These are phyloP conservation scores for Solen grandis DNA, from an alignment of 1,140 invertebrate genomes.

Conservation along the genomic window DNA sequence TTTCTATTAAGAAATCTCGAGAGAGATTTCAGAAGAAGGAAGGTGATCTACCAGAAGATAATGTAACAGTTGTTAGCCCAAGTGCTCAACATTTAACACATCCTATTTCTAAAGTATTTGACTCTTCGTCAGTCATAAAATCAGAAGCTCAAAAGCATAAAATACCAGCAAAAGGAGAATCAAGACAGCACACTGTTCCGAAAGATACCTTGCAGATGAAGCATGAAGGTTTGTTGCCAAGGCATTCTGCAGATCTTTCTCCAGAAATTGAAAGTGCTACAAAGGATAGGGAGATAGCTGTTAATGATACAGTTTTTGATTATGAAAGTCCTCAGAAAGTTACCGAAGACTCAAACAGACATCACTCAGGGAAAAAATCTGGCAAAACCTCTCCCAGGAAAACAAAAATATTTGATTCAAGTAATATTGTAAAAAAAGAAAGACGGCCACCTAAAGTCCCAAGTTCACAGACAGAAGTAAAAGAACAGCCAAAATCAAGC, in stretches of 20 bases:
- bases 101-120: conserved; percentile 44
- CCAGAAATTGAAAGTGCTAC: not conserved
- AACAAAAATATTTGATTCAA: conserved; percentile 68
- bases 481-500: not conserved
- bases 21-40: conserved; percentile 10
- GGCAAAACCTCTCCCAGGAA: conserved; percentile 46
- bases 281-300: no score
- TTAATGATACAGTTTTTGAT: no score
- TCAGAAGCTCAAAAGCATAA: not conserved
- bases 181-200: conserved; percentile 25
- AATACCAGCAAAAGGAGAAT: conserved; percentile 12
- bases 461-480: conserved; percentile 4
- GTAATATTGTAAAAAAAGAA: conserved; percentile 54
- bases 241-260: conserved; percentile 8
- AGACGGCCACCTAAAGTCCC: conserved; percentile 14
- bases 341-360: no score
- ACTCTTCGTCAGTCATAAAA: conserved; percentile 40
- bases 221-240: conserved; percentile 36
- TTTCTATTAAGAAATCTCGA: conserved; percentile 43
- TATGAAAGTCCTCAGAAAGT: no score
- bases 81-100: conserved; percentile 20
- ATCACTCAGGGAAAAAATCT: conserved; percentile 18
- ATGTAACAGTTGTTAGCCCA: not conserved
- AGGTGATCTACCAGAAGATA: not conserved
- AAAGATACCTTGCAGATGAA: conserved; percentile 43